phyloP scores from a whole-genome alignment of 1,140 invertebrate species.

The Platyura marginata region DNA sequence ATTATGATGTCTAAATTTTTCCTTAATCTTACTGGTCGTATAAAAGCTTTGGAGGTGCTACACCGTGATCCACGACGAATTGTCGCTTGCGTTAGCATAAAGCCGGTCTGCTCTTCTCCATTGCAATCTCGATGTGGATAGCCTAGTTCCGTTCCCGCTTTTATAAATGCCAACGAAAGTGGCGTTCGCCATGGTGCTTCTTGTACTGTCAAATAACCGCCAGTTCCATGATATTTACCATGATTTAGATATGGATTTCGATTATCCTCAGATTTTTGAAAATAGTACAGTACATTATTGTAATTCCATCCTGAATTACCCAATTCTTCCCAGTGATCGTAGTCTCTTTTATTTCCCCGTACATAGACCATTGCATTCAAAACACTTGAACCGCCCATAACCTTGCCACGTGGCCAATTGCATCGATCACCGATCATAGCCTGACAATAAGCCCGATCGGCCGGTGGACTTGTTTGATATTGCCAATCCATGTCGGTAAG shows the following conservation, averaged over 20 bases:
- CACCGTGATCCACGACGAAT: conserved; percentile 71
- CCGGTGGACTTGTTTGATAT: conserved; percentile 71
- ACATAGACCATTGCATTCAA: conserved; percentile 91
- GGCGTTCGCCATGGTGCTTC: conserved; percentile 66
- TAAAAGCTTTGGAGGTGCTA: conserved; percentile 75
- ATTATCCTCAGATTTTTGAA: conserved; percentile 76
- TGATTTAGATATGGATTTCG: conserved; percentile 57
- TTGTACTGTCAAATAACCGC: conserved; percentile 69
- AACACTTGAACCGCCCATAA: conserved; percentile 83
- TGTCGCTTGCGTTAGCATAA: conserved; percentile 71
- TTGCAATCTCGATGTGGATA: conserved; percentile 67
- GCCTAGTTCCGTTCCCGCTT: conserved; percentile 61
- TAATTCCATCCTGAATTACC: conserved; percentile 87
- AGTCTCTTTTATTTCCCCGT: conserved; percentile 77
- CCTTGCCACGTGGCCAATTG: conserved; percentile 75
- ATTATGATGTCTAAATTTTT: conserved; percentile 68
- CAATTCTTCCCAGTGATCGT: conserved; percentile 71
- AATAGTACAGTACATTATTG: conserved; percentile 69
- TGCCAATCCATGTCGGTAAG: conserved; percentile 79
- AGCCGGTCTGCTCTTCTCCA: conserved; percentile 63
- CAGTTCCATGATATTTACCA: conserved; percentile 53
- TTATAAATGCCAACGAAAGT: conserved; percentile 57
- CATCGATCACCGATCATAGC: conserved; percentile 69
- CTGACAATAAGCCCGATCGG: conserved; percentile 51
- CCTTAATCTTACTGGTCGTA: conserved; percentile 57